Evolutionary conservation across 2,888 invertebrate genomes (phyloP).

Genomic region (Acanthosepion esculentum): DNA sequence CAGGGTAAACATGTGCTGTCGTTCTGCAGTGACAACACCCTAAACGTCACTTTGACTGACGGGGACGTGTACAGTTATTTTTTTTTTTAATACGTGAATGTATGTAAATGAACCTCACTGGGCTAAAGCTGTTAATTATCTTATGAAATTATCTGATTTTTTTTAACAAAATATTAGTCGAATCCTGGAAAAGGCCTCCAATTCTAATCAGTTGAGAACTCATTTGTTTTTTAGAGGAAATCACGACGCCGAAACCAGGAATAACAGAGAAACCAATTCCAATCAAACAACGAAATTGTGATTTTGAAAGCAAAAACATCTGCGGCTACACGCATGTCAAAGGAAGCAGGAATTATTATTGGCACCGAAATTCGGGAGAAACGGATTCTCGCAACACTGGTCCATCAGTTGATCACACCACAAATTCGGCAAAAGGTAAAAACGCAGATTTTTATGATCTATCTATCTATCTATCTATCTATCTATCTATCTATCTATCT

Average conservation of each 20-base stretch:
- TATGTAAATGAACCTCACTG: too few relatives aligned
- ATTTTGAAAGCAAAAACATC: conserved; percentile 54
- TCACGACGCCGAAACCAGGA: conserved; percentile 44
- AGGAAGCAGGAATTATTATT: conserved; percentile 57
- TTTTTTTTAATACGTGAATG: too few relatives aligned
- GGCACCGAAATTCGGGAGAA: conserved; percentile 55
- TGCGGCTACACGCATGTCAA: conserved; percentile 56
- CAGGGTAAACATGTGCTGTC: too few relatives aligned
- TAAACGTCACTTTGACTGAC: too few relatives aligned
- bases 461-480: too few relatives aligned
- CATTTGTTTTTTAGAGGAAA: conserved; percentile 6
- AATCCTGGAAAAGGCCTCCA: neutral
- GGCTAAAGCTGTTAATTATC: too few relatives aligned
- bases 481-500: too few relatives aligned
- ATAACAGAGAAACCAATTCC: neutral
- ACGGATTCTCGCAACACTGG: conserved; percentile 58
- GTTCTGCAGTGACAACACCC: too few relatives aligned
- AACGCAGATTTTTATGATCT: too few relatives aligned
- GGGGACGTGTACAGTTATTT: too few relatives aligned
- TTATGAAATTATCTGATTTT: too few relatives aligned
- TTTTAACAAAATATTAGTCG: neutral
- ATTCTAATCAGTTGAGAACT: too few relatives aligned
- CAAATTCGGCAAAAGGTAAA: conserved; percentile 53
- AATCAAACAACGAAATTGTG: conserved; percentile 45
- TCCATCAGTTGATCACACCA: conserved; percentile 57